These are phyloP conservation scores for Antennarius striatus DNA, from an alignment of 2,113 vertebrate genomes.

Conservation along the genomic window DNA sequence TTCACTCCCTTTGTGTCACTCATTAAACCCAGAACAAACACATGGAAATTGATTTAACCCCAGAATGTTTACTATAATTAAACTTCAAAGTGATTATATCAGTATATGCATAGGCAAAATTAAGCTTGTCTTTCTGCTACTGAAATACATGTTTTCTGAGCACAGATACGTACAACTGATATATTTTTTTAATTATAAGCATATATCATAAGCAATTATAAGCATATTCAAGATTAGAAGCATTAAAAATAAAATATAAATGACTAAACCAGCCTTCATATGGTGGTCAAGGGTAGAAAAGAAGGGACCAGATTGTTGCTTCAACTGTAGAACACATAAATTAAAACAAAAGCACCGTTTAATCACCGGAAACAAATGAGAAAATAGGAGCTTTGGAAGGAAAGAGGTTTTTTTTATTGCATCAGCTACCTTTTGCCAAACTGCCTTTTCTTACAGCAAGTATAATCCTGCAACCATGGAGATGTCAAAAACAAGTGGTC, in stretches of 20 bases:
- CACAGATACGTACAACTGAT: slow-evolving; percentile 12
- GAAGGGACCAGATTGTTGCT: no score
- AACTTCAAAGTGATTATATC: slow-evolving; percentile 16
- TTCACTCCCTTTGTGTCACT: background rate
- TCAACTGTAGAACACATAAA: no score
- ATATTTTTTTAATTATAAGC: background rate
- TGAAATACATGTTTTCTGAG: slow-evolving; percentile 1
- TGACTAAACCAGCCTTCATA: no score
- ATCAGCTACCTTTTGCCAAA: slow-evolving; percentile 62
- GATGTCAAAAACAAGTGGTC: slow-evolving; percentile 68
- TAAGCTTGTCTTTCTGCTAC: background rate
- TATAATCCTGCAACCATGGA: slow-evolving; percentile 73
- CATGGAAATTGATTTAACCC: background rate
- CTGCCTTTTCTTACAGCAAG: slow-evolving; percentile 46
- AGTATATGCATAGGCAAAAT: background rate
- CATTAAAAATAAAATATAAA: no score
- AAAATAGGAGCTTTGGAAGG: slow-evolving; percentile 10
- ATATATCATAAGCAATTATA: no score
- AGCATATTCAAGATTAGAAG: slow-evolving; percentile 6
- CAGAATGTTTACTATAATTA: slow-evolving; percentile 3
- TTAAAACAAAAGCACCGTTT: background rate
- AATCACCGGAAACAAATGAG: slow-evolving; percentile 5
- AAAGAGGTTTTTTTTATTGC: slow-evolving; percentile 14
- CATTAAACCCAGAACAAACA: background rate
- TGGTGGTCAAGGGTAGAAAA: no score